Base-by-base conservation (phyloP, 2,888 invertebrate species). In the Melanchra persicariae region DNA sequence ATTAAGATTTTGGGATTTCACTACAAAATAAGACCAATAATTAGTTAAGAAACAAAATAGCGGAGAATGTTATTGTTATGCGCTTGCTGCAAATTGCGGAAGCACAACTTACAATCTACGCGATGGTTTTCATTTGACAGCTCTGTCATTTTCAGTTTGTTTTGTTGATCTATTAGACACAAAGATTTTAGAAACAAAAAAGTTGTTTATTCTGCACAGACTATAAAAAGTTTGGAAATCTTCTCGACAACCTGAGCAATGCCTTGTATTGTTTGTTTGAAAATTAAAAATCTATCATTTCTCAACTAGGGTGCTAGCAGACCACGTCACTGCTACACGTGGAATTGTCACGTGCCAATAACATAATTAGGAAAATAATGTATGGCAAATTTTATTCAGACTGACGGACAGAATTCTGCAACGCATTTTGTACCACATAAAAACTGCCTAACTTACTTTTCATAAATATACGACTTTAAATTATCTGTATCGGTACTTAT, bases 401-500 rank as follows among this genome's bases (percentile, higher is more conserved):
- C 30, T 47, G 4, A 40, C 37, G 6, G 30, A 30, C 30, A 30
- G 30, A 62, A 34, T 37, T 17, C 22, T 45, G 26, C 40, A 26
- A 71, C 57, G 22, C 30, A 51, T 77, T 57, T 30, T 17, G 24
- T 49, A 22, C 19, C 34, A 40, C 15, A 12, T 61, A 74, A 12
- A 7, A 40, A 9, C 30, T 24, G 17, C 8, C n/a, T 43, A 26
- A 19, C 47, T 19, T n/a, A n/a, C n/a, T n/a, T n/a, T n/a, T n/a
- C 24, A 10, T 26, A 34, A 47, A 62, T 54, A 49, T 9, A 55
- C 22, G 47, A 76, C 54, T 77, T 51, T 10, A 62, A 40, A 43
- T 65, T 59, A 80, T 73, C 40, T 4, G 15, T 17, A 72, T 26
- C 73, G 15, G 30, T 47, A 47, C 10, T 34, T 77, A 62, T 62